phyloP scores from a whole-genome alignment of 2,888 invertebrate species.

The Amphipyra tragopoginis region DNA sequence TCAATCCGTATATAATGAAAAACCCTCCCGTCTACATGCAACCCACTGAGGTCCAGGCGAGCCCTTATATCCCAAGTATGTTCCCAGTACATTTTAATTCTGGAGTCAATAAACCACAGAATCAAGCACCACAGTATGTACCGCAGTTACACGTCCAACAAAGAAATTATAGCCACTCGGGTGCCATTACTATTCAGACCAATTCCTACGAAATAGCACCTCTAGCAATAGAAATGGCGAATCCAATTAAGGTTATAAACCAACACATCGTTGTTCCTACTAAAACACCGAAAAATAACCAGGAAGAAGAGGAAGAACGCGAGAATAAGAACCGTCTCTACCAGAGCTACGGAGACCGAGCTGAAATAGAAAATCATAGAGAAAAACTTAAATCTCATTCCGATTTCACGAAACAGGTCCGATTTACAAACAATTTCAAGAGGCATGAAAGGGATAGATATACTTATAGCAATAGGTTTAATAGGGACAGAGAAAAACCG shows the following conservation, averaged over 20 bases:
- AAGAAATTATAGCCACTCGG: constrained; percentile 7
- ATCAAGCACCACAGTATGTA: constrained; percentile 1
- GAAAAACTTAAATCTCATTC: constrained; percentile 12
- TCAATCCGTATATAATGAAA: constrained; percentile 32
- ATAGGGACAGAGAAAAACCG: constrained; percentile 24
- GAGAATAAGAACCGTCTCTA: constrained; percentile 28
- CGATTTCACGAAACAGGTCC: constrained; percentile 29
- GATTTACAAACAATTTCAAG: constrained; percentile 6
- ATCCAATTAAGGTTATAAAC: constrained; percentile 67
- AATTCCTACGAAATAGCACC: constrained; percentile 78
- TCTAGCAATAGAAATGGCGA: constrained; percentile 70
- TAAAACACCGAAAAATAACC: constrained; percentile 34
- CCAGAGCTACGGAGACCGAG: constrained; percentile 13
- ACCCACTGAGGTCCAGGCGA: not conserved
- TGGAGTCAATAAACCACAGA: not conserved
- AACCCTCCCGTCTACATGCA: not conserved
- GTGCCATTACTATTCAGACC: constrained; percentile 77
- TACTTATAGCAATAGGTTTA: constrained; percentile 9
- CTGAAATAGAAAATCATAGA: constrained; percentile 15
- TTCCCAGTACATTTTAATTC: constrained; percentile 1
- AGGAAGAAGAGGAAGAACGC: constrained; percentile 17
- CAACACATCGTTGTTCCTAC: constrained; percentile 77
- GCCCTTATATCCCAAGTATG: constrained; percentile 2
- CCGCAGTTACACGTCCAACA: constrained; percentile 15
- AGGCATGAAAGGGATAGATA: constrained; percentile 28